Percentiles rank a stretch among this genome's conserved stretches.
Evolutionary conservation across 64 coral and sea anemone species (phyloP).

Genomic region (Acropora tenuis): DNA sequence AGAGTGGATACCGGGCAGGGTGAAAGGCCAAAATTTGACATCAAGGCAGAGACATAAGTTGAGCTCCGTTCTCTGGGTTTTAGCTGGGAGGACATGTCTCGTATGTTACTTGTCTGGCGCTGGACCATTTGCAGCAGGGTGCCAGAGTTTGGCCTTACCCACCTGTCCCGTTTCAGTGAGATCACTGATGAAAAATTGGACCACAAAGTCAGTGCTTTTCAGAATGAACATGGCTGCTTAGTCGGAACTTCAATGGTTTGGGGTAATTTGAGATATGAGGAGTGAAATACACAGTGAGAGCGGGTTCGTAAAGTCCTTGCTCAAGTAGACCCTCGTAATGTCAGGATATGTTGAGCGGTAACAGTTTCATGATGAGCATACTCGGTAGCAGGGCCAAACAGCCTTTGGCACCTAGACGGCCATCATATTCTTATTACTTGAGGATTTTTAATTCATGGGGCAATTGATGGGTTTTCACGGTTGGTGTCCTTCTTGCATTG

Average conservation of each 20-base stretch:
- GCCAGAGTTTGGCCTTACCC: slow-evolving; percentile 30
- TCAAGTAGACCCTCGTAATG: too few relatives aligned
- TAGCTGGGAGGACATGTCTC: slow-evolving; percentile 34
- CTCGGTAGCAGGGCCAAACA: slow-evolving; percentile 32
- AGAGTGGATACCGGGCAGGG: too few relatives aligned
- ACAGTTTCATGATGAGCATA: not conserved
- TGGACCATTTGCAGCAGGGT: slow-evolving; percentile 43
- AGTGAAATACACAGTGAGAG: not conserved
- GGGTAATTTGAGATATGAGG: not conserved
- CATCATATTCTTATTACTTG: slow-evolving; percentile 37
- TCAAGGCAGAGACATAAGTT: slow-evolving; percentile 20
- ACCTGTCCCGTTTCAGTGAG: slow-evolving; percentile 59
- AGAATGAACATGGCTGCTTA: slow-evolving; percentile 64
- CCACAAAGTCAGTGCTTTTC: slow-evolving; percentile 56
- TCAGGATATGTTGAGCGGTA: not conserved
- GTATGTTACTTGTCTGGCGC: slow-evolving; percentile 54
- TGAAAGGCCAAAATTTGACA: too few relatives aligned
- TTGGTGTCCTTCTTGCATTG: slow-evolving; percentile 23
- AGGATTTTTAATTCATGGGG: slow-evolving; percentile 22
- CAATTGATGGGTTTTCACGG: slow-evolving; percentile 28
- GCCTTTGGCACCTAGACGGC: slow-evolving; percentile 59
- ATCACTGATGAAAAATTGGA: slow-evolving; percentile 73
- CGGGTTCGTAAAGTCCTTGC: too few relatives aligned
- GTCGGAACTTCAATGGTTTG: slow-evolving; percentile 23
- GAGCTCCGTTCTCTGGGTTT: slow-evolving; percentile 45